Percentiles rank a stretch among this genome's conserved stretches.
phyloP scores from a whole-genome alignment of 2,797 vertebrate genomes.

The Tachyglossus aculeatus region DNA sequence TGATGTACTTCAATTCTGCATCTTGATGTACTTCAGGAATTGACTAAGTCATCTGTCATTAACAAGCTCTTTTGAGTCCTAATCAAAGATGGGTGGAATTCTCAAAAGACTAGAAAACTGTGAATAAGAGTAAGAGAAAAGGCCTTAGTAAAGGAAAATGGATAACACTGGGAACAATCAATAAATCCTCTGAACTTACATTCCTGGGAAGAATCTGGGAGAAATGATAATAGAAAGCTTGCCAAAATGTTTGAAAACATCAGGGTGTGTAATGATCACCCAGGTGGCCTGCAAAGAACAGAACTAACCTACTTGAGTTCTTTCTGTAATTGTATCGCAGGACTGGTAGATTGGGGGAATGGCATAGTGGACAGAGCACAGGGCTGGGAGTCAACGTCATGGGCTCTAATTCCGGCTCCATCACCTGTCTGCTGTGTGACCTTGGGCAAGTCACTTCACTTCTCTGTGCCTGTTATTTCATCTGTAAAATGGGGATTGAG shows the following conservation, averaged over 20 bases:
- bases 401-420: too few relatives aligned
- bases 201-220: too few relatives aligned
- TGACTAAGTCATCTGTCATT: too few relatives aligned
- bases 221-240: constrained; percentile 61
- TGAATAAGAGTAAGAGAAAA: constrained; percentile 14
- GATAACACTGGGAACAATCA: constrained; percentile 49
- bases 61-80: constrained; percentile 26
- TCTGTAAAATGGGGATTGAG: too few relatives aligned
- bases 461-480: too few relatives aligned
- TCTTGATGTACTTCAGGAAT: too few relatives aligned
- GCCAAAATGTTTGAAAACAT: constrained; percentile 59
- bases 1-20: too few relatives aligned
- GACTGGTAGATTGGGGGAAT: too few relatives aligned
- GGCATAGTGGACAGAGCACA: too few relatives aligned
- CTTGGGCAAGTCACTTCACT: too few relatives aligned
- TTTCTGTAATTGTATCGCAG: constrained; percentile 34
- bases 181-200: constrained; percentile 50
- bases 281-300: constrained; percentile 54
- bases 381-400: too few relatives aligned
- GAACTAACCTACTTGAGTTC: constrained; percentile 56
- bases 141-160: constrained; percentile 45
- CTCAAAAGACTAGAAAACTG: constrained; percentile 26
- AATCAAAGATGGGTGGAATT: constrained; percentile 14
- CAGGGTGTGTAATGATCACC: constrained; percentile 55
- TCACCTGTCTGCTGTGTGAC: too few relatives aligned